Evolutionary conservation across 2,888 invertebrate genomes (phyloP), one percentile per base, ranked within the genome.

Genomic region (Drosophila affinis): DNA sequence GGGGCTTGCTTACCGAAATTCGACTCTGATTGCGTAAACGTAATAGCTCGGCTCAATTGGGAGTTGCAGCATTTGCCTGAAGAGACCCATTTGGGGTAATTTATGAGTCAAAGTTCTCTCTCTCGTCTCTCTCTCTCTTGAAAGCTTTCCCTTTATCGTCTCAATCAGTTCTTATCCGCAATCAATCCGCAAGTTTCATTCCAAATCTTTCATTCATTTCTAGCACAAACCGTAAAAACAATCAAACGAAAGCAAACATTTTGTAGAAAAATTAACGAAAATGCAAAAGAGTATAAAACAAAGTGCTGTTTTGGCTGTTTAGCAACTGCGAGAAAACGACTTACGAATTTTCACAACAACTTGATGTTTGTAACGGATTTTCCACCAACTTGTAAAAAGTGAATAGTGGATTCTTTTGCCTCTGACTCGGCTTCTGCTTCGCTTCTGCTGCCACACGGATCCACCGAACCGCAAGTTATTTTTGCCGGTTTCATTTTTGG

Each of bases 331-430:
- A 62, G 65, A 62, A 78, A 80, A 57, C 78, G 45, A 72, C 77
- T 68, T 65, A 78, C 62, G 73, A 75, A 84, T 81, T 81, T 81
- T 76, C 75, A 74, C 77, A 78, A 76, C 70, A 81, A 71, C 71
- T 75, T 78, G 52, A 77, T 72, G 73, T 62, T 77, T 68, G 62
- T 77, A 83, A 79, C 75, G 81, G 70, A 77, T 64, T 77, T 75
- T 61, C 49, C 59, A 59, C 57, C 56, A 52, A 77, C 68, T 74
- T 67, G 76, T 62, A 72, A 70, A 74, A 60, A 57, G 52, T 80
- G 74, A 55, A 70, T 7, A 68, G 70, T 75, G 54, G 69, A 68
- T 81, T 79, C 64, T 53, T 56, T 7, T 45, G 48, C 21, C 5
- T 6, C 44, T 27, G 65, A 44, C 54, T 46, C 39, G 44, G 53